Conservation (phyloP, 2,113 vertebrate species). For the Hiodon tergisus region DNA sequence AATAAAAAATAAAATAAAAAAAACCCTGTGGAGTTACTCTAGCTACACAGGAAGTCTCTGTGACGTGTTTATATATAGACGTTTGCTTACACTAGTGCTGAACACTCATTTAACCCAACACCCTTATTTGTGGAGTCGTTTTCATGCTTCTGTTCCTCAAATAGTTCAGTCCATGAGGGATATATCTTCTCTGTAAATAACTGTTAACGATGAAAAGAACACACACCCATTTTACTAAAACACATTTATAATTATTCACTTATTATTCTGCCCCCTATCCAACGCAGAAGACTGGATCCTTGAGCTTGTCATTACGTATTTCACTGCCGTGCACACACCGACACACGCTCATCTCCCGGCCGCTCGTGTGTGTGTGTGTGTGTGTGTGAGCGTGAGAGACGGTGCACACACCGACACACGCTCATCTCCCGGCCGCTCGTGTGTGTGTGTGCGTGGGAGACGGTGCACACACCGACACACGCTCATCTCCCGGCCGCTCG, state of each 20-base stretch:
- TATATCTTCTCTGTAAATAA: slow-evolving; percentile 32
- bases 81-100: slow-evolving; percentile 47
- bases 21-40: slow-evolving; percentile 33
- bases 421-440: neutral
- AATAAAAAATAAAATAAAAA: too few relatives aligned
- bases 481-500: neutral
- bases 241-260: slow-evolving; percentile 42
- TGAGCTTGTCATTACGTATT: slow-evolving; percentile 38
- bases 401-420: neutral
- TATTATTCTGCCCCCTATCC: neutral
- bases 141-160: neutral
- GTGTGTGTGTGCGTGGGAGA: too few relatives aligned
- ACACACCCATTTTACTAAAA: slow-evolving; percentile 61
- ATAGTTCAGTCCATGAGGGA: neutral
- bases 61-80: slow-evolving; percentile 48
- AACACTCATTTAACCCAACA: slow-evolving; percentile 41
- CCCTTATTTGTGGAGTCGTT: slow-evolving; percentile 18
- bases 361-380: neutral
- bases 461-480: neutral
- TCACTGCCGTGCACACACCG: neutral
- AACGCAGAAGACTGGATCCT: slow-evolving; percentile 28
- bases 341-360: neutral
- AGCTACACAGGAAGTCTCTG: slow-evolving; percentile 63
- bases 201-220: slow-evolving; percentile 62
- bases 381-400: neutral